These are phyloP conservation scores for Bubo bubo DNA, from an alignment of 2,113 vertebrate genomes.

Conservation along the genomic window DNA sequence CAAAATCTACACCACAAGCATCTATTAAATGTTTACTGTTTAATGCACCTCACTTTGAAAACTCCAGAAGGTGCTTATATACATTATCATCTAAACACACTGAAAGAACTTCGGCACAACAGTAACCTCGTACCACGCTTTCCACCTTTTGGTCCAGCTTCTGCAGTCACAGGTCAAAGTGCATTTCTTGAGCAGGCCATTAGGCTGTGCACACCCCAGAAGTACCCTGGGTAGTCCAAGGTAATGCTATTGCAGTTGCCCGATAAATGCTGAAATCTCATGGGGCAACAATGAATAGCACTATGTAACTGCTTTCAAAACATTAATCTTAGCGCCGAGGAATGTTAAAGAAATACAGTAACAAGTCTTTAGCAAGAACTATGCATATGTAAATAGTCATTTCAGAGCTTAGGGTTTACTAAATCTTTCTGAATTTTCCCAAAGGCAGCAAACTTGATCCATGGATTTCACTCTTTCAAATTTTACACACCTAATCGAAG, in stretches of 20 bases:
- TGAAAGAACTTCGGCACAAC: background rate
- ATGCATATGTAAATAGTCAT: background rate
- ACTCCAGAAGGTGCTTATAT: background rate
- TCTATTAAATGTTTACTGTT: background rate
- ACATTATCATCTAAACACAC: background rate
- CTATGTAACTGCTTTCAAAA: background rate
- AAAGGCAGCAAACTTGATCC: background rate
- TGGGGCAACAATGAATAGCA: accelerated
- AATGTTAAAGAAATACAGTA: background rate
- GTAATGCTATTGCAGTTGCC: background rate
- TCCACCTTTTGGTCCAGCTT: background rate
- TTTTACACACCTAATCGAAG: background rate
- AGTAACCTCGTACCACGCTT: no score
- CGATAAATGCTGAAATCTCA: background rate
- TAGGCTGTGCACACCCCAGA: background rate
- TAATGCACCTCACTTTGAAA: background rate
- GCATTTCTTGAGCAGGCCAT: accelerated
- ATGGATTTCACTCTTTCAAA: background rate
- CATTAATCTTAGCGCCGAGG: background rate
- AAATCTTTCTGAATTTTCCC: background rate
- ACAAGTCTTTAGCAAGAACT: background rate
- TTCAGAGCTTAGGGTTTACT: background rate
- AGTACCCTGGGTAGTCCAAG: background rate
- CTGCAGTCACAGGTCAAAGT: accelerated
- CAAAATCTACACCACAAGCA: background rate